These are phyloP conservation scores for Pipistrellus kuhlii DNA, from an alignment of 2,797 vertebrate genomes.

Conservation along the genomic window DNA sequence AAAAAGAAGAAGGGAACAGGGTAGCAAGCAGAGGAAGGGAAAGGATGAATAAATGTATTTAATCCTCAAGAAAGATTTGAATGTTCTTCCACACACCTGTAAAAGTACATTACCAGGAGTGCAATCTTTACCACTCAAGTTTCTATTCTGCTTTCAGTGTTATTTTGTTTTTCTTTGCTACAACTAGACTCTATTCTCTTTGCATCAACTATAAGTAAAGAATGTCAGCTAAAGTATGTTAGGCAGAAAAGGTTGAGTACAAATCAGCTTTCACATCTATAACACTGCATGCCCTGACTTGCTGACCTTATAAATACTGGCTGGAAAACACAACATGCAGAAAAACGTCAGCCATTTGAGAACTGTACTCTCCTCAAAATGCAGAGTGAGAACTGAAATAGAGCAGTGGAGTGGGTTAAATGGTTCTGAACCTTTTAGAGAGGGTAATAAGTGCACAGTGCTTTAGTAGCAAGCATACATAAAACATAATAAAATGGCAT, in stretches of 20 bases:
- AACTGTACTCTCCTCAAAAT: constrained; percentile 15
- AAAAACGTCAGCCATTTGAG: constrained; percentile 49
- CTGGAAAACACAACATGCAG: constrained; percentile 15
- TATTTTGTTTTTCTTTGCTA: constrained; percentile 10
- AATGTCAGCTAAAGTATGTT: not conserved
- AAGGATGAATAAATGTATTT: not conserved
- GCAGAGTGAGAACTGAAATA: constrained; percentile 35
- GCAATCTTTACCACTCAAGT: constrained; percentile 24
- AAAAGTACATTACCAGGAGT: constrained; percentile 18
- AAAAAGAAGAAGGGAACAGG: not conserved
- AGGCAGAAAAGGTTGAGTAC: constrained; percentile 51
- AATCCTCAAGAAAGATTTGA: constrained; percentile 23
- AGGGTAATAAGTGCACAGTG: constrained; percentile 60
- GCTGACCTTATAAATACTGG: constrained; percentile 55
- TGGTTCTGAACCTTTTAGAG: constrained; percentile 53
- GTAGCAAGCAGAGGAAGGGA: not conserved
- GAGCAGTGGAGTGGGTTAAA: constrained; percentile 50
- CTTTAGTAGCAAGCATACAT: constrained; percentile 68
- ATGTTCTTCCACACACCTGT: not conserved
- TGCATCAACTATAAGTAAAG: constrained; percentile 33
- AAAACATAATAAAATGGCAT: constrained; percentile 69
- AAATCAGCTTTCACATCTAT: constrained; percentile 39
- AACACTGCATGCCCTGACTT: constrained; percentile 3
- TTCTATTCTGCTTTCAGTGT: constrained; percentile 25
- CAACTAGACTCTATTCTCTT: constrained; percentile 42